These are phyloP conservation scores for Sycophaga agraensis DNA, from an alignment of 1,140 invertebrate genomes.

Conservation along the genomic window DNA sequence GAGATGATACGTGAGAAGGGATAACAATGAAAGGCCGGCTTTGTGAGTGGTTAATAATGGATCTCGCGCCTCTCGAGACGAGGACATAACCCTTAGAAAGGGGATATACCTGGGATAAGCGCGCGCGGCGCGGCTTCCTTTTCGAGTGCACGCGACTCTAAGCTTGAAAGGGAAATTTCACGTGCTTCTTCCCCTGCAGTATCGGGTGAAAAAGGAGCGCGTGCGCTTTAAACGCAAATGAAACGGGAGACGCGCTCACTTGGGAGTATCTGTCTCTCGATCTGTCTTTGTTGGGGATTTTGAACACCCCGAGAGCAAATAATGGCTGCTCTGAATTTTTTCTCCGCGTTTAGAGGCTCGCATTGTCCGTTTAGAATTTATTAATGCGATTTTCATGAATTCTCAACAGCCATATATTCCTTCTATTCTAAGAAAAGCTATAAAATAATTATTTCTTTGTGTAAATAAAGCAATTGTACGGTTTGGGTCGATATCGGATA, in stretches of 20 bases:
- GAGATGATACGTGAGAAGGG: slow-evolving; percentile 16
- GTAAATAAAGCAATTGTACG: too few species aligned
- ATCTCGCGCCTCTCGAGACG: not conserved
- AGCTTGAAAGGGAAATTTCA: not conserved
- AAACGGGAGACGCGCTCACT: not conserved
- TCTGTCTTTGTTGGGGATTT: too few species aligned
- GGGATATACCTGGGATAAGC: not conserved
- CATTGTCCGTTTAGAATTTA: too few species aligned
- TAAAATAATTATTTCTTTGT: too few species aligned
- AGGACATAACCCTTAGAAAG: not conserved
- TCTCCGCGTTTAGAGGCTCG: too few species aligned
- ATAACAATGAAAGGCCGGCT: slow-evolving; percentile 2
- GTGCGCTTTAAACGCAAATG: slow-evolving; percentile 5
- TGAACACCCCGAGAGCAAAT: too few species aligned
- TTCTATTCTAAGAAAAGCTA: too few species aligned
- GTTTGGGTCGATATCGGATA: too few species aligned
- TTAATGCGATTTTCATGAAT: too few species aligned
- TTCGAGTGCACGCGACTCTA: not conserved
- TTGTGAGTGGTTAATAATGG: slow-evolving; percentile 5
- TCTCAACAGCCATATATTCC: too few species aligned
- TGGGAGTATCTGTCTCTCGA: not conserved
- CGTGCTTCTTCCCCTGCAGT: not conserved
- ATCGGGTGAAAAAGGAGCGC: not conserved
- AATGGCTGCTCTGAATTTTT: too few species aligned
- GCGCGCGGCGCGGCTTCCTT: not conserved